Base-by-base conservation (phyloP, 2,888 invertebrate species). In the Xylota sylvarum region DNA sequence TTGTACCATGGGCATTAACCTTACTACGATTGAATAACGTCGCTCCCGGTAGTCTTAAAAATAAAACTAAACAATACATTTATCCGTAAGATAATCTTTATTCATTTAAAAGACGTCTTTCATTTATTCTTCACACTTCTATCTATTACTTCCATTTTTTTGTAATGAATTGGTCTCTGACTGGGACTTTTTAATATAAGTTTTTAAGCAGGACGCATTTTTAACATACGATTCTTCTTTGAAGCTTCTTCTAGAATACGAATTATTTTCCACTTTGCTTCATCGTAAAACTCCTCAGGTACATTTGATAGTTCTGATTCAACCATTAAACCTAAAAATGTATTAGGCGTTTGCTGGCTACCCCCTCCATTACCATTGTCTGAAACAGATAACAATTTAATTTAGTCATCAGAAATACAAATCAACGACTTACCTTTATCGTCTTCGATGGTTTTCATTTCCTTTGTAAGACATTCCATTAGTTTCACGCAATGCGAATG, bases 201-300 rank as follows among this genome's bases (percentile, higher is more conserved):
- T n/a, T n/a, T n/a, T n/a, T n/a, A n/a, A n/a, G n/a, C n/a, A n/a
- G n/a, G n/a, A n/a, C n/a, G n/a, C n/a, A n/a, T n/a, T n/a, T n/a
- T n/a, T 23, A 23, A 23, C 3, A 23, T 12, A 3, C 62, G 60
- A n/a, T 19, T 30, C 40, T 9, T 56, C 23, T 5, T 78, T 32
- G 78, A 73, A 48, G 83, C 73, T 30, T 83, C 78, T 52, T 83
- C 78, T 14, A 83, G 32, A 0, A 83, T 56, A 12, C 48, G 83
- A 23, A 83, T 55, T 55, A 83, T 83, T 43, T 56, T 83, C 83
- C 83, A 83, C 14, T 83, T 83, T 14, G 78, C 72, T 4, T 83
- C 83, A 2, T 48, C n/a, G 40, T 62, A 83, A 37, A 83, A 62
- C 2, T 73, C 37, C n/a, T 78, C 78, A 1, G 55, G 23, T 14